Percentiles rank a stretch among this genome's conserved stretches.
Conservation (phyloP, 2,888 invertebrate species). For the Drosophila flavopinicola region DNA sequence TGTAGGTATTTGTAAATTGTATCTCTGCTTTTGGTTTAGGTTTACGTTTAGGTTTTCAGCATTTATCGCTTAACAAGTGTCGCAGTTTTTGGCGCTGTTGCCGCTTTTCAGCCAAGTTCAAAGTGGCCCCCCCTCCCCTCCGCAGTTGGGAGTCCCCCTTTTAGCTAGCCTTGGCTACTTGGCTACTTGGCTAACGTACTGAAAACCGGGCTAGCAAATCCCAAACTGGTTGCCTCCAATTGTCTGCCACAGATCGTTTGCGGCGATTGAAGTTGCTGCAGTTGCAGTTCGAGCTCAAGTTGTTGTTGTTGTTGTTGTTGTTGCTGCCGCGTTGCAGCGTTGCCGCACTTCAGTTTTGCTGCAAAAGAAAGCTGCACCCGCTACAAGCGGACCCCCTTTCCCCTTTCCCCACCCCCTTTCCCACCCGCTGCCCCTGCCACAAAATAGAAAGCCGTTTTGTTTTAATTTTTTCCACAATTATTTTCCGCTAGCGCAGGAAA, state of each 20-base stretch:
- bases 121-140: constrained; percentile 35
- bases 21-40: not conserved
- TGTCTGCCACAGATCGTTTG: constrained; percentile 53
- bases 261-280: constrained; percentile 39
- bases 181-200: too few relatives aligned
- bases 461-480: constrained; percentile 78
- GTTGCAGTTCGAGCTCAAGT: constrained; percentile 23
- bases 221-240: constrained; percentile 63
- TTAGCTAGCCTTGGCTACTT: constrained; percentile 15
- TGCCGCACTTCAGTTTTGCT: constrained; percentile 61
- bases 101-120: constrained; percentile 65
- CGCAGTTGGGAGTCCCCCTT: not conserved
- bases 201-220: constrained; percentile 45
- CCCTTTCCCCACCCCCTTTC: not conserved
- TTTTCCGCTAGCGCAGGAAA: constrained; percentile 79
- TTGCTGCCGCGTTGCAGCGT: constrained; percentile 49
- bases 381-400: constrained; percentile 9
- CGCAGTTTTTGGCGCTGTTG: constrained; percentile 46
- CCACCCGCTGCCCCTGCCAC: constrained; percentile 12
- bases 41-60: not conserved
- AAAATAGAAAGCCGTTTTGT: constrained; percentile 77
- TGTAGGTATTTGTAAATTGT: too few relatives aligned
- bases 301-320: constrained; percentile 26
- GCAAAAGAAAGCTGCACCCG: constrained; percentile 71
- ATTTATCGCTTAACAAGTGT: constrained; percentile 10